Conservation (phyloP, 2,113 vertebrate genomes). For the Tamias sibiricus region DNA sequence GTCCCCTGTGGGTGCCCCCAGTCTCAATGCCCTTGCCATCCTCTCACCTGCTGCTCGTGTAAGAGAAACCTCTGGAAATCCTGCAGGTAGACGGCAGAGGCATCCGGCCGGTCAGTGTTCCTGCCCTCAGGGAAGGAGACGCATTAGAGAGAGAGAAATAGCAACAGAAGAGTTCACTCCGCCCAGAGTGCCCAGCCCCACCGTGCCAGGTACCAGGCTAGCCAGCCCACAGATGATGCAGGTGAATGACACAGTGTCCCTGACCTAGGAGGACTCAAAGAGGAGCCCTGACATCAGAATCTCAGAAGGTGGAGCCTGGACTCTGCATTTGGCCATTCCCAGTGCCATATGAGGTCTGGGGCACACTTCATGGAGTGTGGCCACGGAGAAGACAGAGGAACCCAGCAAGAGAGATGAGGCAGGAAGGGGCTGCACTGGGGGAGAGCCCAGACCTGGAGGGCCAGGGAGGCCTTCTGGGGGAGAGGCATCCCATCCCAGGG, state of each 20-base stretch:
- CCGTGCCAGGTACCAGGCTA: rapidly evolving
- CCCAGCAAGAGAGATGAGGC: too few relatives aligned
- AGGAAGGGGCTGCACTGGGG: not conserved
- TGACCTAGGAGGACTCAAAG: not conserved
- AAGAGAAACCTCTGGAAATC: conserved; percentile 97
- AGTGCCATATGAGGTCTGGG: rapidly evolving
- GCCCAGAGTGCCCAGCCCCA: not conserved
- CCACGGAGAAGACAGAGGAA: too few relatives aligned
- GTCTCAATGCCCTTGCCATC: not conserved
- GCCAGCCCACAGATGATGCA: not conserved
- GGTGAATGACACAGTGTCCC: not conserved
- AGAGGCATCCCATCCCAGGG: rapidly evolving
- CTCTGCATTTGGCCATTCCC: not conserved
- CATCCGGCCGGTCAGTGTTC: conserved; percentile 94
- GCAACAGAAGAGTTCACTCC: rapidly evolving
- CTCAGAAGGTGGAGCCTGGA: rapidly evolving
- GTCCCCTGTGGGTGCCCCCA: not conserved
- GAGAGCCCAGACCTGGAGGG: rapidly evolving
- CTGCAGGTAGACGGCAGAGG: conserved; percentile 92
- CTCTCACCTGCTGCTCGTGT: conserved; percentile 93
- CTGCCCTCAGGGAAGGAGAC: conserved; percentile 82
- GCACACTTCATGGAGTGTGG: rapidly evolving
- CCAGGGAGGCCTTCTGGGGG: not conserved
- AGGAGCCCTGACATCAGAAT: not conserved
- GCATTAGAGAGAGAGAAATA: not conserved